Percentiles rank a stretch among this genome's conserved stretches.
These are phyloP conservation scores for Periplaneta americana DNA, from an alignment of 1,140 invertebrate species.

Conservation along the genomic window DNA sequence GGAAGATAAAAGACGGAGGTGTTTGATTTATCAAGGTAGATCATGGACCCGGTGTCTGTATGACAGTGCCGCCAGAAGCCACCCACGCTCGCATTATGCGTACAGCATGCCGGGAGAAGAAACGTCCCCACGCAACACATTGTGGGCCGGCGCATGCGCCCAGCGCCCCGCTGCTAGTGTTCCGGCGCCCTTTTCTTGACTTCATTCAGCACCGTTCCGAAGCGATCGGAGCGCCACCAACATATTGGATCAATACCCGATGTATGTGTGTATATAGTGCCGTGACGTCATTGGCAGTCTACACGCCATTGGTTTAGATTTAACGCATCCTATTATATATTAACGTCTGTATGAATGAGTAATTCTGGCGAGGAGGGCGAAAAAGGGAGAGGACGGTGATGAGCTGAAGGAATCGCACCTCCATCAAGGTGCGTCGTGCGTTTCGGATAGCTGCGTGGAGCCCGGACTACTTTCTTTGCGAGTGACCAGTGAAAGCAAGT, in stretches of 20 bases:
- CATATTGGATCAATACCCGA: constrained; percentile 36
- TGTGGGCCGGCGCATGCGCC: background rate
- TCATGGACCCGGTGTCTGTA: background rate
- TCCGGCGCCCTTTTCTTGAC: background rate
- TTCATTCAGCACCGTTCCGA: background rate
- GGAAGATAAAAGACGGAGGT: background rate
- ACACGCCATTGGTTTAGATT: constrained; percentile 36
- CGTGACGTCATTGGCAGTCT: constrained; percentile 36
- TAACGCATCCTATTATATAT: constrained; percentile 43
- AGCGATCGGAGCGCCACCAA: background rate
- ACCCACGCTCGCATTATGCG: background rate
- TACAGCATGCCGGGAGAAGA: background rate
- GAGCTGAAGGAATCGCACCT: background rate
- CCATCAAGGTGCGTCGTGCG: background rate
- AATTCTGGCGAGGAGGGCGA: background rate
- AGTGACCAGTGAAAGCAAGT: background rate
- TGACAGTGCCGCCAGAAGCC: background rate
- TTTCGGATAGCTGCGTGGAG: background rate
- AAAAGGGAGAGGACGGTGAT: background rate
- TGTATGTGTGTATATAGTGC: constrained; percentile 25
- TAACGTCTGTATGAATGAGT: constrained; percentile 30
- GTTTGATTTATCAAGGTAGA: no score
- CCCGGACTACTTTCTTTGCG: background rate
- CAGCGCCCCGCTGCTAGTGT: background rate
- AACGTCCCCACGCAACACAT: background rate